Evolutionary conservation across 2,113 vertebrate species (phyloP), one percentile per base, ranked within the genome.

Genomic region (Malurus cyaneus): DNA sequence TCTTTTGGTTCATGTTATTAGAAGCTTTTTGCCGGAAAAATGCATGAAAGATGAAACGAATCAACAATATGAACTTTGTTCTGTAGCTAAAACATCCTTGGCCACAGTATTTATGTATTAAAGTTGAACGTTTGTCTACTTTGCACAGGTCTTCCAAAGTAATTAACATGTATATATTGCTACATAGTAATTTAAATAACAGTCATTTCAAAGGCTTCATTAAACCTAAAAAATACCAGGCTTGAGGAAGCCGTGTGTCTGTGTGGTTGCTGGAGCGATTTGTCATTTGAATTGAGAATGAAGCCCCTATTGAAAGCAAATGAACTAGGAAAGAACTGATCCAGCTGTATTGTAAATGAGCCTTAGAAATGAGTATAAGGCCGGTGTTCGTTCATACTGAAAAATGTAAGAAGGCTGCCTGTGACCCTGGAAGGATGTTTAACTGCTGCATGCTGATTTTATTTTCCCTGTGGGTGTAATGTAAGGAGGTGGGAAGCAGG

Each of bases 1-100:
- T 88, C 49, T 79, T 96, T 81, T 81, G 71, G 72, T 86, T 95
- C 65, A 74, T 77, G 70, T 79, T 61, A 52, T 74, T 95, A 74
- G 44, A 81, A 92, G 64, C 49, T 64, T 92, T 86, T 90, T 96
- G 61, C 72, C 31, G 71, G 76, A 69, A 95, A 92, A 94, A 86
- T 14, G 26, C 19, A 93, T 90, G n/a, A 61, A 88, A 80, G 52
- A 86, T 74, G 18, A 86, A 93, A 83, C 1, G 0, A 86, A 81
- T 83, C 44, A 72, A 66, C 78, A 77, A 12, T 52, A 77, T 52
- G 15, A 92, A 36, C 44, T 54, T 34, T 69, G 7, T 65, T 91
- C 25, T 44, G 21, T 26, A 60, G 28, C 29, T 82, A 59, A 88
- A 94, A 52, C 49, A 86, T 80, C 52, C 36, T 90, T 69, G 36